Evolutionary conservation across 2,113 vertebrate genomes (phyloP).

Genomic region (Salvelinus alpinus): DNA sequence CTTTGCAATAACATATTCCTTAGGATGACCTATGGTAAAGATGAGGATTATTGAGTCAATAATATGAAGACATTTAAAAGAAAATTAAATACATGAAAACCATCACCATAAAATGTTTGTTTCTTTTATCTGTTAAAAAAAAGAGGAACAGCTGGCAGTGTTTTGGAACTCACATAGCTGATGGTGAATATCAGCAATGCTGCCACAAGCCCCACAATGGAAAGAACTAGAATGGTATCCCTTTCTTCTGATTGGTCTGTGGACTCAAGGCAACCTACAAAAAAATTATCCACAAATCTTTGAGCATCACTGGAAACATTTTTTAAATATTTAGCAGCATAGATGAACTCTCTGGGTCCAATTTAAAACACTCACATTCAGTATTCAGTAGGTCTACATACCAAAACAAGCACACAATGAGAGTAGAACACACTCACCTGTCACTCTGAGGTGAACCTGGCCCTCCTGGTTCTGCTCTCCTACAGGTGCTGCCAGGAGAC

Average conservation of each 20-base stretch:
- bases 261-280: constrained; percentile 30
- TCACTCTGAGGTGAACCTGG: constrained; percentile 1
- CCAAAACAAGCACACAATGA: background rate
- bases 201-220: constrained; percentile 35
- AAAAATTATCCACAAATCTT: constrained; percentile 1
- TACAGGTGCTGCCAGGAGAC: too few species aligned
- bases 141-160: too few species aligned
- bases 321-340: background rate
- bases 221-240: constrained; percentile 30
- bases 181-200: constrained; percentile 47
- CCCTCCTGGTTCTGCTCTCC: too few species aligned
- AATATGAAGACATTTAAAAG: background rate
- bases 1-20: constrained; percentile 39
- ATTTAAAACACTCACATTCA: too few species aligned
- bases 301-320: background rate
- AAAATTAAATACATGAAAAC: background rate
- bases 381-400: background rate
- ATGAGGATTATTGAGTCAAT: background rate
- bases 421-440: constrained; percentile 49
- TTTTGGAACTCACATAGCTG: constrained; percentile 68
- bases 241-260: background rate
- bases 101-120: background rate
- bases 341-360: background rate
- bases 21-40: constrained; percentile 43
- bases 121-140: background rate